Base-by-base conservation (phyloP, 2,888 invertebrate genomes). In the Eupeodes luniger region DNA sequence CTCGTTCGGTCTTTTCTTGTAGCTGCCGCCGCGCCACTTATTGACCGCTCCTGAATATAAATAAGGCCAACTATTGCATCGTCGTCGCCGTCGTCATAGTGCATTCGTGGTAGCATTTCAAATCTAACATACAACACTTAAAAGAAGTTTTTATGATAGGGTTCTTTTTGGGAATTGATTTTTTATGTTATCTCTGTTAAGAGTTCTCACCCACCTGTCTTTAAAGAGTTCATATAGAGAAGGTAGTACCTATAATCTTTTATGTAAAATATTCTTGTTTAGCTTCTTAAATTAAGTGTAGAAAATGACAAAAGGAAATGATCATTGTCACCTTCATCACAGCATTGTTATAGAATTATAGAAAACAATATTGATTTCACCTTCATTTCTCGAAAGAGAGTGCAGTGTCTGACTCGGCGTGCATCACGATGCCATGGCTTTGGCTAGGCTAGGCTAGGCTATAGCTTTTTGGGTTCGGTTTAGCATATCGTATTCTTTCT, bases 201-300 rank as follows among this genome's bases (percentile, higher is more conserved):
- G 34, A n/a, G 36, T 5, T 44, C 27, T 47, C 34, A 57, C 4
- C 27, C 49, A 66, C 89, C 90, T 89, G 89, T 90, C 90, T 89
- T 27, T 89, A 87, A 89, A 89, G 90, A 90, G 87, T 90, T 89
- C 55, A 81, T 51, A 62, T 51, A 62, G 27, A 36, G 14, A 40
- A 5, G 40, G 40, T 40, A 40, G 27, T 27, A 27, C 27, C 27
- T 27, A 27, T 27, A 27, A 5, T 40, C 40, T 40, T 11, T 11
- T 40, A 11, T 57, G 4, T 36, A 5, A 44, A 44, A 14, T 34
- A 11, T 27, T 34, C 4, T 64, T n/a, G 19, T 51, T 5, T 40
- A 27, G 44, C 7, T 57, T 14, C 69, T 53, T 53, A 4, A 55
- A 19, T 4, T 27, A 34, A 12, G 27, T 27, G 27, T 27, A 27